A percentile compares a stretch with the other conserved stretches of the same genome.
Evolutionary conservation across 2,113 vertebrate species (phyloP).

Genomic region (Crotalus helleri): DNA sequence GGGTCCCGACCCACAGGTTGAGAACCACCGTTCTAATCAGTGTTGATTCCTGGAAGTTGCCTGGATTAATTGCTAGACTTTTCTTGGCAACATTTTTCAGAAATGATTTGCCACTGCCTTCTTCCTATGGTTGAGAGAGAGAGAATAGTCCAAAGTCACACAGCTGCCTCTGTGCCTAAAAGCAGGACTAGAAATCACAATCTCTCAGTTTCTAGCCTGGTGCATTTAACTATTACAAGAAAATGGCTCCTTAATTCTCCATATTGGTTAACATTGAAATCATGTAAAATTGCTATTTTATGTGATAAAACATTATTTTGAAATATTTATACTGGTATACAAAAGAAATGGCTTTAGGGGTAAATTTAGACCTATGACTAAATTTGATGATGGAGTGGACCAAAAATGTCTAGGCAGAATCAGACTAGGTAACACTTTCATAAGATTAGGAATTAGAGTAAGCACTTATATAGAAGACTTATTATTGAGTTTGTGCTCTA

Average conservation of each 20-base stretch:
- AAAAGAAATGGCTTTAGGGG: neutral
- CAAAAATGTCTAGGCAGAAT: neutral
- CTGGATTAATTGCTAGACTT: neutral
- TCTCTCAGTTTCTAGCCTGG: neutral
- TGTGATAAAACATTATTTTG: neutral
- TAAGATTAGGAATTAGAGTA: neutral
- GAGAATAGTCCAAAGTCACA: neutral
- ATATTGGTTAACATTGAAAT: neutral
- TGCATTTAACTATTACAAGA: neutral
- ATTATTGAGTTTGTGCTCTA: neutral
- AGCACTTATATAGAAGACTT: neutral
- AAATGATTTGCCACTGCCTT: neutral
- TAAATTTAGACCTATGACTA: neutral
- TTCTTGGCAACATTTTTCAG: neutral
- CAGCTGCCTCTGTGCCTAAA: neutral
- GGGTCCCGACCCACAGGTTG: too few relatives aligned
- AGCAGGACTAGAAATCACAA: neutral
- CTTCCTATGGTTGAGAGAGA: neutral
- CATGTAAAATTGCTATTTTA: neutral
- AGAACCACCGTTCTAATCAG: neutral
- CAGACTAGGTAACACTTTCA: neutral
- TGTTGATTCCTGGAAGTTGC: neutral
- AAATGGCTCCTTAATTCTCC: neutral
- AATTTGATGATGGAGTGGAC: neutral
- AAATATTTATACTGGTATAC: neutral